phyloP scores from a whole-genome alignment of 2,113 vertebrate species.

The Apteryx mantelli region DNA sequence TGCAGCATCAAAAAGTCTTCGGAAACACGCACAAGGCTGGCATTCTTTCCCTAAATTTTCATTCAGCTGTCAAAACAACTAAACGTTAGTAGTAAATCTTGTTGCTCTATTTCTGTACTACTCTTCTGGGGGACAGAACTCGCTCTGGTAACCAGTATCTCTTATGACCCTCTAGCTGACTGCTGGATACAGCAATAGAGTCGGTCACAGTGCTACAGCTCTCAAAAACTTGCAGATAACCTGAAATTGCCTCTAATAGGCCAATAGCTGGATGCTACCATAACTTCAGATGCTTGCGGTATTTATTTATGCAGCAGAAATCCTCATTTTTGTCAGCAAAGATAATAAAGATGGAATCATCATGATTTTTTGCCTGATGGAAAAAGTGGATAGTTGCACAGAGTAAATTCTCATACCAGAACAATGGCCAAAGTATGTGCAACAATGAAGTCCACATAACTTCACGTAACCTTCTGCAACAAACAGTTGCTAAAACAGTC shows the following conservation, averaged over 20 bases:
- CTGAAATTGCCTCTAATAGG: neutral
- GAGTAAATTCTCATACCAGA: neutral
- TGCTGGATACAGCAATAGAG: neutral
- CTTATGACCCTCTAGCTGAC: rapidly evolving
- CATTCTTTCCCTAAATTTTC: neutral
- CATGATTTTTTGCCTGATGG: neutral
- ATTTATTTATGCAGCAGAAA: neutral
- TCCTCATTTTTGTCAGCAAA: neutral
- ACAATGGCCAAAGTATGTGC: neutral
- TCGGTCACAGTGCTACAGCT: neutral
- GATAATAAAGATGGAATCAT: neutral
- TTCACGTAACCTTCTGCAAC: neutral
- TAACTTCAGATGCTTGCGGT: neutral
- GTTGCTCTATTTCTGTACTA: neutral
- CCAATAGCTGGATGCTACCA: neutral
- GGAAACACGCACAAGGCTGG: rapidly evolving
- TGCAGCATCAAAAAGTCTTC: neutral
- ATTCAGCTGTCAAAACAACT: neutral
- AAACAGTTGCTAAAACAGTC: neutral
- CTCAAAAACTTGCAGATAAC: neutral
- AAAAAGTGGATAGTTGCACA: neutral
- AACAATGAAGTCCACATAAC: neutral
- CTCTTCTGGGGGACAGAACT: neutral
- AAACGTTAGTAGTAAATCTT: neutral
- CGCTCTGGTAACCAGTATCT: neutral